Evolutionary conservation across 35 echinoderm and acorn worm species (phyloP), one percentile per base, ranked within the genome.

Genomic region (Ophiothrix spiculata): DNA sequence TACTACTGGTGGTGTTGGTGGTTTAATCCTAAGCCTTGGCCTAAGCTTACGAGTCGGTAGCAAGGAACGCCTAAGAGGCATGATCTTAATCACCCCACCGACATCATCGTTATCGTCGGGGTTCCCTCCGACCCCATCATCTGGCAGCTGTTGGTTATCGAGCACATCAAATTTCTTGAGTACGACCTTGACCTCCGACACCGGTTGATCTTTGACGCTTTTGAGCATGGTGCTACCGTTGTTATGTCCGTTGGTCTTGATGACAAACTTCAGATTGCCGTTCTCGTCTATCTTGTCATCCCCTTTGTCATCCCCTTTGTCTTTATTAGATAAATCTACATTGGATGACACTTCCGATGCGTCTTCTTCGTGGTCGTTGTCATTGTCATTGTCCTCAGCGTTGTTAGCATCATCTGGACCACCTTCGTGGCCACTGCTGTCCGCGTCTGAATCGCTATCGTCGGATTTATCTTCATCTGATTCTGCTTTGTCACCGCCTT

Each of bases 381-480:
- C n/a, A n/a, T n/a, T n/a, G n/a, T n/a, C n/a, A n/a, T n/a, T n/a
- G n/a, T n/a, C n/a, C n/a, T n/a, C n/a, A n/a, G n/a, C n/a, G n/a
- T n/a, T n/a, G n/a, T n/a, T n/a, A n/a, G n/a, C n/a, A n/a, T n/a
- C n/a, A n/a, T n/a, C n/a, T n/a, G n/a, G n/a, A n/a, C n/a, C n/a
- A n/a, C n/a, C n/a, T n/a, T n/a, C n/a, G n/a, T n/a, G n/a, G n/a
- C n/a, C n/a, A n/a, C n/a, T n/a, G n/a, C n/a, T n/a, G n/a, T n/a
- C n/a, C n/a, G n/a, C n/a, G n/a, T n/a, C n/a, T n/a, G n/a, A n/a
- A n/a, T n/a, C 81, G n/a, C 81, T 64, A 8, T 84, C 81, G 15
- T 84, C 81, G 1, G 81, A 84, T 37, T 69, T 69, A 28, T 84
- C 81, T 21, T 64, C 81, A 35, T 60, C 63, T 33, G 81, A 64